Conservation (phyloP, 2,888 invertebrate genomes). For the Drosophila kuntzei region DNA sequence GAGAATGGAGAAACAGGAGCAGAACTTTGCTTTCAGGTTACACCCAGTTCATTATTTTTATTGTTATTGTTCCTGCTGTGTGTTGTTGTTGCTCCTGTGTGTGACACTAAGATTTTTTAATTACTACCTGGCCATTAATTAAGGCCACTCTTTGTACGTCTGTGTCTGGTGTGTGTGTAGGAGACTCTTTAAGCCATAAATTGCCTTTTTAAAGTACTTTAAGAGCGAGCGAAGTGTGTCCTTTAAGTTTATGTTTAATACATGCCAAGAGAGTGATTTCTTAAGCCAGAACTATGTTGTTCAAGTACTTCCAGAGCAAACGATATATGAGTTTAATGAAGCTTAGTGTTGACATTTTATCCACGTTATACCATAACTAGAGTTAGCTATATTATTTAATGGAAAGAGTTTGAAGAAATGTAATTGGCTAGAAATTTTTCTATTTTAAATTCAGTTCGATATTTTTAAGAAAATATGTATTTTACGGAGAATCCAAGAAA, state of each 20-base stretch:
- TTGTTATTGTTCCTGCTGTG: constrained; percentile 23
- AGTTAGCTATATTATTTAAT: background rate
- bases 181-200: constrained; percentile 7
- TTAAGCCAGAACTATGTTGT: background rate
- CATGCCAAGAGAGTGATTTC: background rate
- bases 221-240: background rate
- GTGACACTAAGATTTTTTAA: constrained; percentile 52
- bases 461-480: too few species aligned
- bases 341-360: background rate
- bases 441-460: too few species aligned
- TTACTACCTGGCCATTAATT: constrained; percentile 55
- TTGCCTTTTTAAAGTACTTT: constrained; percentile 25
- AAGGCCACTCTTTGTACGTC: constrained; percentile 16
- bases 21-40: constrained; percentile 39
- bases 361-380: background rate
- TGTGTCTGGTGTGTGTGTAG: constrained; percentile 1
- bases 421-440: too few species aligned
- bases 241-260: background rate
- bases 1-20: constrained; percentile 18
- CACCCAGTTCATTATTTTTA: constrained; percentile 48
- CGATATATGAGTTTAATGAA: background rate
- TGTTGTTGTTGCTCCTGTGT: constrained; percentile 10
- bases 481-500: too few species aligned
- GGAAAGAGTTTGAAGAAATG: too few species aligned
- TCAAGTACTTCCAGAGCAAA: background rate